Conservation (phyloP, 2,888 invertebrate species). For the Cepaea hortensis region DNA sequence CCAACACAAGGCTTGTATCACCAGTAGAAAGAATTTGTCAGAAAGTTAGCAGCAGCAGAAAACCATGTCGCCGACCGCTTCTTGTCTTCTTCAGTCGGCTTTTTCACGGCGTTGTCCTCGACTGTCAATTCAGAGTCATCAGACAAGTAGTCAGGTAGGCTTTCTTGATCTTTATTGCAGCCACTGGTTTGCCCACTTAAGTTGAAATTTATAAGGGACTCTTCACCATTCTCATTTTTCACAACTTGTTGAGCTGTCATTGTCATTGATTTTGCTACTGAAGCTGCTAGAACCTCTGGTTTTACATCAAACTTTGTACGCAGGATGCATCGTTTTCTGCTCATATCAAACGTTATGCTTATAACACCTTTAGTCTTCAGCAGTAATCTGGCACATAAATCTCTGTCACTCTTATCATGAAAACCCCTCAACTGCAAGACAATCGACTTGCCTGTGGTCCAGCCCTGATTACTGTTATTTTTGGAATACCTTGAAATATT, state of each 20-base stretch:
- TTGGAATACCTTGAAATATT: constrained; percentile 53
- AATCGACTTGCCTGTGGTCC: constrained; percentile 58
- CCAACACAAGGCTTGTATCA: constrained; percentile 44
- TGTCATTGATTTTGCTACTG: constrained; percentile 70
- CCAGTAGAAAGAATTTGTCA: constrained; percentile 74
- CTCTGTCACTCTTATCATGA: constrained; percentile 71
- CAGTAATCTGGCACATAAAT: constrained; percentile 69
- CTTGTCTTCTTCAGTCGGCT: constrained; percentile 57
- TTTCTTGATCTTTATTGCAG: constrained; percentile 58
- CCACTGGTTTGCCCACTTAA: constrained; percentile 57
- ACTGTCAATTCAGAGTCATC: constrained; percentile 67
- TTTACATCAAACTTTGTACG: constrained; percentile 69
- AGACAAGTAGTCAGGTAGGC: constrained; percentile 70
- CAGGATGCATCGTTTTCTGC: constrained; percentile 69
- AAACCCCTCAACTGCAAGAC: constrained; percentile 68
- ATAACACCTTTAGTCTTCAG: constrained; percentile 74
- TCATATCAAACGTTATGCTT: constrained; percentile 74
- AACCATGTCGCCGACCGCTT: constrained; percentile 59
- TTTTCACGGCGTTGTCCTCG: constrained; percentile 62
- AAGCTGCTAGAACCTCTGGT: constrained; percentile 70
- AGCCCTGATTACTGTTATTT: constrained; percentile 33
- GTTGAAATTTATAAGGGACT: constrained; percentile 69
- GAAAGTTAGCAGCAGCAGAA: constrained; percentile 67
- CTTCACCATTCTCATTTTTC: constrained; percentile 70
- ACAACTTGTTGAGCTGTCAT: constrained; percentile 73